These are phyloP conservation scores for Lethrus apterus DNA, from an alignment of 1,140 invertebrate species.

Conservation along the genomic window DNA sequence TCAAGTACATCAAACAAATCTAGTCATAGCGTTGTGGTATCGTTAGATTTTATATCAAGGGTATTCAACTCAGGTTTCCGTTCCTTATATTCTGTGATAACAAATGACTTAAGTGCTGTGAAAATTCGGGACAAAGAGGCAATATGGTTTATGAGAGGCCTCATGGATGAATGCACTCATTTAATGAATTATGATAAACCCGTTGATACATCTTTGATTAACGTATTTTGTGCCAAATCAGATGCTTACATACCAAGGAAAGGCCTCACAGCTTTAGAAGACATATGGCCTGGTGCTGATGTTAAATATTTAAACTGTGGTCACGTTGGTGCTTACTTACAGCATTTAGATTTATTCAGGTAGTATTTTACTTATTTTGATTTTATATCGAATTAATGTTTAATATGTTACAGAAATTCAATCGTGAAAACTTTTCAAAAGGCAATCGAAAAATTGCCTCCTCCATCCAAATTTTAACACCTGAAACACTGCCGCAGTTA, in stretches of 20 bases:
- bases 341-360: slow-evolving; percentile 83
- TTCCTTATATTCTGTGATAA: neutral
- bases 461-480: slow-evolving; percentile 9
- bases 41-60: neutral
- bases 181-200: slow-evolving; percentile 84
- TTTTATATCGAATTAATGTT: slow-evolving; percentile 4
- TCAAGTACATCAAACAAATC: slow-evolving; percentile 1
- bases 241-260: slow-evolving; percentile 91
- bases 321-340: slow-evolving; percentile 83
- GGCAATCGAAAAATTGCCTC: slow-evolving; percentile 48
- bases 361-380: slow-evolving; percentile 36
- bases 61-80: neutral
- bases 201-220: slow-evolving; percentile 78
- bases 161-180: slow-evolving; percentile 99
- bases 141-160: slow-evolving; percentile 89
- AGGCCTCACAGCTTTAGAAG: slow-evolving; percentile 68
- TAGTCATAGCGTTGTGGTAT: slow-evolving; percentile 7
- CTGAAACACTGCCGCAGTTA: neutral
- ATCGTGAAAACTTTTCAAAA: slow-evolving; percentile 56
- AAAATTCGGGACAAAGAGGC: slow-evolving; percentile 61
- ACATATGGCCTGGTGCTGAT: slow-evolving; percentile 88
- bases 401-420: slow-evolving; percentile 46
- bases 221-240: slow-evolving; percentile 73
- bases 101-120: slow-evolving; percentile 4
- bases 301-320: slow-evolving; percentile 83